Conservation (phyloP, 2,797 vertebrate species). For the Trematomus bernacchii region DNA sequence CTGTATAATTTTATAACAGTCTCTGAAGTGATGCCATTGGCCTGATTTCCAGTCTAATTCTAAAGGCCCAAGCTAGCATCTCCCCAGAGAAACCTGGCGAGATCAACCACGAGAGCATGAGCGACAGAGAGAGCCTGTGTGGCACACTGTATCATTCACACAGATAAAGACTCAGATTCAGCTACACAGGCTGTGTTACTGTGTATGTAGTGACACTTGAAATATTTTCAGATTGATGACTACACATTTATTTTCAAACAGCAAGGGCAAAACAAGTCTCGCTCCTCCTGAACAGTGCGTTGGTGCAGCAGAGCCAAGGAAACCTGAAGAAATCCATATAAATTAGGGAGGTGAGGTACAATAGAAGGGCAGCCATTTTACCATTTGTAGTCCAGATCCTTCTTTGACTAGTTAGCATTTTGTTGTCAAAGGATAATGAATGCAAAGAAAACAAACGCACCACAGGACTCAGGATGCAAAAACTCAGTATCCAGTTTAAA, state of each 20-base stretch:
- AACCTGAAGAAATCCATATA: not conserved
- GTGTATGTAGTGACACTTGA: conserved; percentile 21
- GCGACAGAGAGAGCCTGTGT: conserved; percentile 51
- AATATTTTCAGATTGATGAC: conserved; percentile 33
- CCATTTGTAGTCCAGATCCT: not conserved
- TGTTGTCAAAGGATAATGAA: not conserved
- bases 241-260: conserved; percentile 6
- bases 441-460: not conserved
- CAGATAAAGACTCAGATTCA: conserved; percentile 36
- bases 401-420: not conserved
- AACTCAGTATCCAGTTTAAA: not conserved
- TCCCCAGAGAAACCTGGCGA: conserved; percentile 62
- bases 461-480: not conserved
- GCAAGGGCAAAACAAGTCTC: not conserved
- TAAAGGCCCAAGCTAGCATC: conserved; percentile 51
- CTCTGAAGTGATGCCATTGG: conserved; percentile 67
- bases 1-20: conserved; percentile 61
- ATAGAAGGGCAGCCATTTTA: not conserved
- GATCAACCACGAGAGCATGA: conserved; percentile 52
- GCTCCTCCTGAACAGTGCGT: not conserved
- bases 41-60: conserved; percentile 71
- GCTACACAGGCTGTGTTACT: conserved; percentile 30
- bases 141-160: conserved; percentile 46
- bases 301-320: too few relatives aligned
- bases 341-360: not conserved